These are phyloP conservation scores for Drosophila neonasuta DNA, from an alignment of 2,888 invertebrate genomes.

Conservation along the genomic window DNA sequence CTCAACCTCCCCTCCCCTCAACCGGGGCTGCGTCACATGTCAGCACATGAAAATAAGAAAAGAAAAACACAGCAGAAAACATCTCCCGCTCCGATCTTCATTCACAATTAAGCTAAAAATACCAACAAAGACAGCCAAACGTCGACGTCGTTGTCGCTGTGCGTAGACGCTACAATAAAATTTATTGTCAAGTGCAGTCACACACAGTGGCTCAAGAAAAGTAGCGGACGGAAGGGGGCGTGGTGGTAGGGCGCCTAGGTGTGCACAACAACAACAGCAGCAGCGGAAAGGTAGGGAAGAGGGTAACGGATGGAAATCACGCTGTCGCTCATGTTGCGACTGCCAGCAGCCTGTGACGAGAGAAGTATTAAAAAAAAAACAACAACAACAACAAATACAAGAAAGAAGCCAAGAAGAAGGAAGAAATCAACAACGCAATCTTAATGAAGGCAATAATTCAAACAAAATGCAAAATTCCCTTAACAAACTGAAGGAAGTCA, in stretches of 20 bases:
- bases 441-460: slow-evolving; percentile 78
- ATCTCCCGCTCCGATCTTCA: slow-evolving; percentile 48
- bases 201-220: slow-evolving; percentile 51
- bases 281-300: slow-evolving; percentile 14
- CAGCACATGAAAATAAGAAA: slow-evolving; percentile 50
- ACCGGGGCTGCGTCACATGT: slow-evolving; percentile 54
- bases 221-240: slow-evolving; percentile 27
- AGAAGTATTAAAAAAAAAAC: slow-evolving; percentile 1
- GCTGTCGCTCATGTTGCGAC: slow-evolving; percentile 66
- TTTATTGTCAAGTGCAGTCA: slow-evolving; percentile 76
- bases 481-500: slow-evolving; percentile 67
- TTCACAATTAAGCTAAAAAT: slow-evolving; percentile 77
- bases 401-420: slow-evolving; percentile 11
- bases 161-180: slow-evolving; percentile 63
- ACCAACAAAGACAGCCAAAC: slow-evolving; percentile 41
- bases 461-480: slow-evolving; percentile 76
- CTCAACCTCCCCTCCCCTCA: too few species aligned
- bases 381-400: background rate
- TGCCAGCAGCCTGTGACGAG: slow-evolving; percentile 57
- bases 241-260: slow-evolving; percentile 34
- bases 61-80: slow-evolving; percentile 1
- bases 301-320: slow-evolving; percentile 44
- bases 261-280: slow-evolving; percentile 30
- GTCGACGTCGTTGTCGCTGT: slow-evolving; percentile 15
- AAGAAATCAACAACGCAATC: slow-evolving; percentile 76